A percentile compares a stretch with the other conserved stretches of the same genome.
Conservation (phyloP, 2,113 vertebrate species). For the Puntigrus tetrazona region DNA sequence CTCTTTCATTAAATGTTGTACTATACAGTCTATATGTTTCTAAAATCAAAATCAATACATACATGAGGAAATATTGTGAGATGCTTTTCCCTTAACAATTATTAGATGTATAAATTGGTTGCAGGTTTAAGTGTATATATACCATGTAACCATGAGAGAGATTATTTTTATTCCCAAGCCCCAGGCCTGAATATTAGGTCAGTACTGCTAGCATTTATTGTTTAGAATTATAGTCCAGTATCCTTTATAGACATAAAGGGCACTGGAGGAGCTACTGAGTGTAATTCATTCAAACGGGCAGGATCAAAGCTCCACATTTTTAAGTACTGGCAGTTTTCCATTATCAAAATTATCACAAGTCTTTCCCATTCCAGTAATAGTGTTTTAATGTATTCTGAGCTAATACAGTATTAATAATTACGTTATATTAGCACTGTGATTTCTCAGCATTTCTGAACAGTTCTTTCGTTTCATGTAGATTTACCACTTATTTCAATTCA, state of each 20-base stretch:
- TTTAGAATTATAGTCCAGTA: slow-evolving; percentile 47
- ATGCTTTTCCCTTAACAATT: not conserved
- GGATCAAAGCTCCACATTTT: not conserved
- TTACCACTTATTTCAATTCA: not conserved
- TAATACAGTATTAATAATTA: not conserved
- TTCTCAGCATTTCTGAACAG: not conserved
- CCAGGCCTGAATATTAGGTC: slow-evolving; percentile 14
- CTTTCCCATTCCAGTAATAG: not conserved
- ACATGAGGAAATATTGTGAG: not conserved
- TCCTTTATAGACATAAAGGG: slow-evolving; percentile 56
- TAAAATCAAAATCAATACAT: not conserved
- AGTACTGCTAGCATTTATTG: slow-evolving; percentile 50
- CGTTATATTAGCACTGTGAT: not conserved
- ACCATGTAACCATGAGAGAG: slow-evolving; percentile 26
- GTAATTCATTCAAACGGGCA: slow-evolving; percentile 39
- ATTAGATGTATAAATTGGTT: not conserved
- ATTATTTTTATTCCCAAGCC: slow-evolving; percentile 12
- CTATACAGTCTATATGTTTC: not conserved
- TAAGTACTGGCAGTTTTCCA: not conserved
- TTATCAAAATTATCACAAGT: not conserved
- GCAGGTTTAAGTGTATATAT: not conserved
- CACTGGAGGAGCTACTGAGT: slow-evolving; percentile 5
- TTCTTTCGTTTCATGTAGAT: not conserved
- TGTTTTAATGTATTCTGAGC: too few relatives aligned
- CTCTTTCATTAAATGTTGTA: not conserved